Base-by-base conservation (phyloP, 2,797 vertebrate species). In the Siniperca scherzeri region DNA sequence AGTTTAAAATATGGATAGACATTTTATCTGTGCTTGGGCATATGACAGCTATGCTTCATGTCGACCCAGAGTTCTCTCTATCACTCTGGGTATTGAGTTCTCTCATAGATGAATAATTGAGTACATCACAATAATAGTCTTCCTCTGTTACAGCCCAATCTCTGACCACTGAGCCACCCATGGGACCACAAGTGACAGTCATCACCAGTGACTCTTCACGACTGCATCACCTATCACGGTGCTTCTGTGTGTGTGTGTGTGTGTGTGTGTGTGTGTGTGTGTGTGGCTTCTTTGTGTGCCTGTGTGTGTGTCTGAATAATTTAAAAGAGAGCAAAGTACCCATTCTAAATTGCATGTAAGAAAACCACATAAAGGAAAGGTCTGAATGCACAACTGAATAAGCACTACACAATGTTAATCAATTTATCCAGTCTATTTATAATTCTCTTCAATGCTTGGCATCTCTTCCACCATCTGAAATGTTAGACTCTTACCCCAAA, bases 101-200 rank as follows among this genome's bases (percentile, higher is more conserved):
- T 80, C 89, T 74, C 74, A 77, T 64, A 80, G 72, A 91, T 93
- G 48, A 93, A 93, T 92, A 86, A 92, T 91, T 87, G 70, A 93
- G 75, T 61, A 67, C 89, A 92, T 92, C 82, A 89, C 78, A 89
- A 85, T 93, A 90, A 91, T 90, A 92, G 87, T 87, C 79, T 89
- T 83, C 77, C 84, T 90, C 77, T 70, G 66, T 83, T 90, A 90
- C 91, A 88, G 88, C 83, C 83, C 80, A 89, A 76, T 82, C 83
- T 81, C 85, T 87, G 89, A 91, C 87, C 91, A 87, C 87, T 59
- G 81, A 89, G 73, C 27, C 76, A 75, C 86, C 79, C 85, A 22
- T 55, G 87, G 81, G 86, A 85, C 82, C 74, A 65, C 86, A 88
- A 83, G 83, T 85, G 89, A 87, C 89, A 87, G 81, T 84, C 81